Conservation (phyloP, 1,140 invertebrate genomes). For the Caerostris extrusa region DNA sequence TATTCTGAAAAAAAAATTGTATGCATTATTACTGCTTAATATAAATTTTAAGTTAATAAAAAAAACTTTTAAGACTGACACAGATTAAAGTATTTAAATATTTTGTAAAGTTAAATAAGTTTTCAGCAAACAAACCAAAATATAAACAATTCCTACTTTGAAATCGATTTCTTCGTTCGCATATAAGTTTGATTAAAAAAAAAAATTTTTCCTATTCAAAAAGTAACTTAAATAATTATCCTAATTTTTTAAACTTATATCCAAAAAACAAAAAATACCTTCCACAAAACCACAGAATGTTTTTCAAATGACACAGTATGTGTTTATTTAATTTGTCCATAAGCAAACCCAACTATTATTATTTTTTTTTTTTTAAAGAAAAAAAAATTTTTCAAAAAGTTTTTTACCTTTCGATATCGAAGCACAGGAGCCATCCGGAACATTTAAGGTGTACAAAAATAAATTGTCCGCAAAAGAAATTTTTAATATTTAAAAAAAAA, state of each 20-base stretch:
- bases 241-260: no score
- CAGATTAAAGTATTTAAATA: no score
- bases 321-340: background rate
- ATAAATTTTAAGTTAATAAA: no score
- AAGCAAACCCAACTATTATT: background rate
- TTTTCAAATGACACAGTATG: slow-evolving; percentile 2
- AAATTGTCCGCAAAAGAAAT: background rate
- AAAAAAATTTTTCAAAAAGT: background rate
- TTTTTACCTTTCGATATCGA: slow-evolving; percentile 29
- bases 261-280: background rate
- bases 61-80: no score
- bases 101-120: no score
- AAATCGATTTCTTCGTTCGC: background rate
- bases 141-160: background rate
- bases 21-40: no score
- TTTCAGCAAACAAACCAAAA: background rate
- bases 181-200: background rate
- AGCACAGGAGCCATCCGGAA: background rate
- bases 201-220: no score
- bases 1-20: no score
- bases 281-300: background rate
- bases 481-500: background rate
- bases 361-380: background rate
- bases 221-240: no score
- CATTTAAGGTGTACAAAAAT: background rate